These are phyloP conservation scores for Lycaon pictus DNA, from an alignment of 2,113 vertebrate genomes.

Conservation along the genomic window DNA sequence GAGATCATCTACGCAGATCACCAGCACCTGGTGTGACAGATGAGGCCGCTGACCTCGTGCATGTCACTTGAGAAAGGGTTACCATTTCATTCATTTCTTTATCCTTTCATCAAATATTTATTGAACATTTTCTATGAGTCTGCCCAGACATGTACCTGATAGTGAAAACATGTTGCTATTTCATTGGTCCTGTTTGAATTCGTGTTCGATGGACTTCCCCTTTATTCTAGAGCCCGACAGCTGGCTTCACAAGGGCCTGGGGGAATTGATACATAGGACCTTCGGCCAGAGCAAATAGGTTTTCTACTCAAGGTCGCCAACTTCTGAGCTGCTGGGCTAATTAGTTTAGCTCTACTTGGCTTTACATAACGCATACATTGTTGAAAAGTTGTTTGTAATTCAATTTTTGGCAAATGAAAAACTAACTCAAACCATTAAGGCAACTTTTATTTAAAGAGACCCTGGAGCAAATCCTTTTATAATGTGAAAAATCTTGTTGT, in stretches of 20 bases:
- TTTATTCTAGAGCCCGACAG: constrained; percentile 53
- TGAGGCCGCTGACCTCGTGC: neutral
- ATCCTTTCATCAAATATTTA: constrained; percentile 73
- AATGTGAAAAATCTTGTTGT: constrained; percentile 64
- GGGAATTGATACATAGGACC: constrained; percentile 37
- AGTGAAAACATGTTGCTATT: constrained; percentile 63
- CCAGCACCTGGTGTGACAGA: neutral
- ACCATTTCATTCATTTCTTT: constrained; percentile 53
- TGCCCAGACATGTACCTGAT: constrained; percentile 3
- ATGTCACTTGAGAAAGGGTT: constrained; percentile 42
- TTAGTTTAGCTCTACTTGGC: constrained; percentile 74
- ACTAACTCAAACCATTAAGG: constrained; percentile 68
- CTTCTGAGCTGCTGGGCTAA: constrained; percentile 61
- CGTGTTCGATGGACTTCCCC: constrained; percentile 33
- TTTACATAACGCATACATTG: constrained; percentile 67
- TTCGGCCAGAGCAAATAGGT: constrained; percentile 63
- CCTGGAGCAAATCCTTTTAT: constrained; percentile 43
- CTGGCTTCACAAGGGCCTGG: constrained; percentile 47
- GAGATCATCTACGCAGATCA: neutral
- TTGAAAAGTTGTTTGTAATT: constrained; percentile 75
- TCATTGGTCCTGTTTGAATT: constrained; percentile 68
- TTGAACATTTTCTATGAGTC: constrained; percentile 47
- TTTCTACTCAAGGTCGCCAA: constrained; percentile 69
- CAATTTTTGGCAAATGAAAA: constrained; percentile 73
- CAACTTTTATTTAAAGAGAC: constrained; percentile 71